Base-by-base conservation (phyloP, 2,888 invertebrate species). In the Tenthredo amoena region DNA sequence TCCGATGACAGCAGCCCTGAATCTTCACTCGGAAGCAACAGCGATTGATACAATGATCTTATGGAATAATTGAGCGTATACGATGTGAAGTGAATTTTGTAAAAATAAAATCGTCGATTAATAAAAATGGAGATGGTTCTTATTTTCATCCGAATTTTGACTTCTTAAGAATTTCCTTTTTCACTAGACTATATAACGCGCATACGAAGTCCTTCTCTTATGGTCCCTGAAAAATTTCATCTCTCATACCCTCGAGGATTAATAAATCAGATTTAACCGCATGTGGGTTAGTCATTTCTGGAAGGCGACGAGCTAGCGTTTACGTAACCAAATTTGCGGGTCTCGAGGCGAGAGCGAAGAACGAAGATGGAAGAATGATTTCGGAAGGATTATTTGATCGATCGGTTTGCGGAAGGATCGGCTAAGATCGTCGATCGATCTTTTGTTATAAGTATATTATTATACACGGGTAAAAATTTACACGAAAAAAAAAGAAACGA, bases 1-100 rank as follows among this genome's bases (percentile, higher is more conserved):
- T 89, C 88, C 88, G 91, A 91, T 68, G 87, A 89, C 85, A 91
- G 90, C 87, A 88, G 88, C 58, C 86, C 72, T 34, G 74, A 55
- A 55, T 85, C 85, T 26, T 84, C 84, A 1, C 4, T 62, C 5
- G 81, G 62, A n/a, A 81, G 43, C 34, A 47, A n/a, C 12, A 83
- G 83, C 31, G 83, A 83, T 47, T 83, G 83, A 71, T 2, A 2
- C 12, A 62, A 62, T 26, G 26, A 55, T 55, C 18, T 62, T 9
- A 26, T 21, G 12, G 9, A 62, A 26, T 58, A 21, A 58, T n/a
- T 58, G 7, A 58, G 21, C 21, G 6, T 58, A 26, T 26, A 21
- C 1, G 18, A 58, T 58, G 10, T 26, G 21, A 26, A 12, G 9
- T 62, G 26, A 62, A 21, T 2, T 62, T 62, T 62, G 4, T 62